Percentiles rank a stretch among this genome's conserved stretches.
Evolutionary conservation across 2,888 invertebrate genomes (phyloP).

Genomic region (Lymantria dispar): DNA sequence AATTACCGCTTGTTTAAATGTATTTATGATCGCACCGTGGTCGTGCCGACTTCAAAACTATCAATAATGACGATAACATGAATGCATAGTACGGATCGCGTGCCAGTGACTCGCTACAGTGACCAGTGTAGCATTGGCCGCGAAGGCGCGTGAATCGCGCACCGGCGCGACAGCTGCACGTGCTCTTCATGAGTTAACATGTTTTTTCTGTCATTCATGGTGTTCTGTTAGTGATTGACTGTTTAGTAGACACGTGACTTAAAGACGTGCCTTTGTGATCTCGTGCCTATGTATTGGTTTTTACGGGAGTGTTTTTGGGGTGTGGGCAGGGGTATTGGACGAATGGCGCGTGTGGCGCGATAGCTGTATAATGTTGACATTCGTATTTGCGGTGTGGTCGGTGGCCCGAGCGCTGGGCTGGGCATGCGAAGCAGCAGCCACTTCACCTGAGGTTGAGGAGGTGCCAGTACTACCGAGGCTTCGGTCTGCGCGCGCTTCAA

Average conservation of each 20-base stretch:
- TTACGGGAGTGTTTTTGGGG: slow-evolving; percentile 49
- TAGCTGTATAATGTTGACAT: slow-evolving; percentile 80
- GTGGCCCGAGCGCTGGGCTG: slow-evolving; percentile 83
- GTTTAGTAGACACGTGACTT: slow-evolving; percentile 29
- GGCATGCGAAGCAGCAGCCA: slow-evolving; percentile 53
- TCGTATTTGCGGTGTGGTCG: slow-evolving; percentile 85
- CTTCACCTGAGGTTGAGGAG: slow-evolving; percentile 67
- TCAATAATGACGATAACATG: slow-evolving; percentile 69
- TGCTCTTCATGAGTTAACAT: slow-evolving; percentile 45
- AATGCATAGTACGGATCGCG: slow-evolving; percentile 55
- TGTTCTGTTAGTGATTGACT: slow-evolving; percentile 34
- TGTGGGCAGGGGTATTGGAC: slow-evolving; percentile 57
- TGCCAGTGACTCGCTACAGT: slow-evolving; percentile 47
- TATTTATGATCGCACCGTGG: slow-evolving; percentile 41
- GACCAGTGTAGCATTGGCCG: slow-evolving; percentile 64
- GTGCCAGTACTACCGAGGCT: slow-evolving; percentile 68
- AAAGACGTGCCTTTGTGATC: slow-evolving; percentile 41
- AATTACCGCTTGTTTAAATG: slow-evolving; percentile 36
- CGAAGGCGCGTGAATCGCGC: slow-evolving; percentile 65
- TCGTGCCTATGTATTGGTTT: slow-evolving; percentile 55
- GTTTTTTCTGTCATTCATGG: slow-evolving; percentile 24
- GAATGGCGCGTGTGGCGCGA: slow-evolving; percentile 50
- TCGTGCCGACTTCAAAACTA: slow-evolving; percentile 50
- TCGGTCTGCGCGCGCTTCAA: slow-evolving; percentile 75
- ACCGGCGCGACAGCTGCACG: slow-evolving; percentile 45